Evolutionary conservation across 2,888 invertebrate genomes (phyloP).

Genomic region (Eudemis profundana): DNA sequence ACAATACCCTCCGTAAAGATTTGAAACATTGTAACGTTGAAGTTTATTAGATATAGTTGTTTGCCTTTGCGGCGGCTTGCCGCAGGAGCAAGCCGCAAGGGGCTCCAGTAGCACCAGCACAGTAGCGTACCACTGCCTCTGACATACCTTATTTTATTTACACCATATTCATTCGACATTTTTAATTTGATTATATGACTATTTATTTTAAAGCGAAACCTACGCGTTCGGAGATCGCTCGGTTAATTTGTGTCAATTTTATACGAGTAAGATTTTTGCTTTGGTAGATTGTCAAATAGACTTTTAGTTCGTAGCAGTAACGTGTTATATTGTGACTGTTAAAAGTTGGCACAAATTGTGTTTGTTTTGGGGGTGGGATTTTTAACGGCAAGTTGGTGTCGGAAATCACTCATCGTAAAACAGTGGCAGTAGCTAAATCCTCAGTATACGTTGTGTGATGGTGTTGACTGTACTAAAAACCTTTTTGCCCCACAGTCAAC

Average conservation of each 20-base stretch:
- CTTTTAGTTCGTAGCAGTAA: constrained; percentile 31
- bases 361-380: constrained; percentile 18
- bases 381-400: constrained; percentile 27
- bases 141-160: constrained; percentile 48
- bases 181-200: neutral
- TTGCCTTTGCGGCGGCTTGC: constrained; percentile 76
- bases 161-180: constrained; percentile 1
- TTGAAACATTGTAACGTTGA: constrained; percentile 74
- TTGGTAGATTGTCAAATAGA: constrained; percentile 30
- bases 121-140: constrained; percentile 60
- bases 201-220: constrained; percentile 10
- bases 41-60: constrained; percentile 82
- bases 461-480: constrained; percentile 69
- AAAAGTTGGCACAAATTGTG: constrained; percentile 23
- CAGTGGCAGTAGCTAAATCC: constrained; percentile 67
- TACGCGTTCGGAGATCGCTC: constrained; percentile 8
- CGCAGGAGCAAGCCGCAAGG: constrained; percentile 68
- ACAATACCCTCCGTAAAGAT: constrained; percentile 84
- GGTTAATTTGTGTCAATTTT: constrained; percentile 39
- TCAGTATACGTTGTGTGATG: constrained; percentile 72
- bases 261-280: constrained; percentile 30
- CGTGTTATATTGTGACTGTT: constrained; percentile 29
- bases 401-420: constrained; percentile 35
- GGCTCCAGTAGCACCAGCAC: constrained; percentile 70
- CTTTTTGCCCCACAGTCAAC: constrained; percentile 82